Evolutionary conservation across 2,113 vertebrate species (phyloP), one percentile per base, ranked within the genome.

Genomic region (Sardina pilchardus): DNA sequence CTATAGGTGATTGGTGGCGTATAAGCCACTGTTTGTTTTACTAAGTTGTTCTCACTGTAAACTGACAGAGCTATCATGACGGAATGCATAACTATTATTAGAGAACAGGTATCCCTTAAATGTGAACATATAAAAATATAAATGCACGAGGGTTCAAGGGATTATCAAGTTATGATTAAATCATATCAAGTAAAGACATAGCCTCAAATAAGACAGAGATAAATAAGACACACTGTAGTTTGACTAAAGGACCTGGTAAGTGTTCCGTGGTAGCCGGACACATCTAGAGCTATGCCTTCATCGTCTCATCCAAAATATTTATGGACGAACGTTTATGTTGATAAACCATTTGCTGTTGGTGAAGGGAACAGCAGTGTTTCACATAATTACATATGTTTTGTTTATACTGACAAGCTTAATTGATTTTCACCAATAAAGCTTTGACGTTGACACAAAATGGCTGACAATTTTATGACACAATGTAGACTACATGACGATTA

Each of bases 11-110:
- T 75, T 36, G 67, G 26, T 26, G 63, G 67, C 30, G 12, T 36
- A 36, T 34, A 75, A 34, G 30, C 67, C 67, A 75, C 59, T 67
- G 67, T 30, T 36, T 75, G 59, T 67, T 67, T 67, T 67, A 67
- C n/a, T 78, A 87, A 87, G 81, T 88, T 85, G 59, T 82, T 89
- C 84, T 90, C 87, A 82, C 75, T 86, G 87, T 85, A 87, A 88
- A 86, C 82, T 36, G 67, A 75, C 30, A 75, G 67, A 75, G n/a
- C 59, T 80, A 85, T 85, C 43, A 19, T 34, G 82, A 87, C 63
- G 80, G 85, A 84, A 82, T 83, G 86, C 85, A 88, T 82, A 86
- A 82, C 82, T 81, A 84, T 71, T 86, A 21, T 34, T 42, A 81
- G 81, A 84, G 67, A 83, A 87, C 45, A 71, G 71, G 44, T 39